Evolutionary conservation across 2,888 invertebrate genomes (phyloP).

Genomic region (Drosophila seclusa): DNA sequence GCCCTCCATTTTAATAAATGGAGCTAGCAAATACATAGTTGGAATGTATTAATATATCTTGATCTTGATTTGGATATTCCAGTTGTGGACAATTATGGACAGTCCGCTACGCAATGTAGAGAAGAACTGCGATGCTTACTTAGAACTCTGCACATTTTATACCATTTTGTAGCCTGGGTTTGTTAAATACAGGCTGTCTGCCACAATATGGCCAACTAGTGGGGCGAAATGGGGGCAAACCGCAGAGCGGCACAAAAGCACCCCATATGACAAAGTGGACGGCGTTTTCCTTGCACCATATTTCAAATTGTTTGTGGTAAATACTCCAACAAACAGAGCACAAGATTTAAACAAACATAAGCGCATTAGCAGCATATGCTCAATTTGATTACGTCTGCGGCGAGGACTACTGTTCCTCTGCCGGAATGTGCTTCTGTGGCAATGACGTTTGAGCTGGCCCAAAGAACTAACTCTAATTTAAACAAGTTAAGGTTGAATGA

Average conservation of each 20-base stretch:
- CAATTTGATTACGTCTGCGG: slow-evolving; percentile 52
- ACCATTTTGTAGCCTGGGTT: slow-evolving; percentile 27
- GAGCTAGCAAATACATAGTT: slow-evolving; percentile 34
- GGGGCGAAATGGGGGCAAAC: slow-evolving; percentile 14
- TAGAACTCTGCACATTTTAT: slow-evolving; percentile 49
- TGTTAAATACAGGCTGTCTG: slow-evolving; percentile 56
- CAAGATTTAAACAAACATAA: slow-evolving; percentile 66
- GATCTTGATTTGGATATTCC: neutral
- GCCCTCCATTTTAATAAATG: slow-evolving; percentile 38
- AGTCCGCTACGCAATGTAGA: slow-evolving; percentile 39
- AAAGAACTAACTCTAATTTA: neutral
- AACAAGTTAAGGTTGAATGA: slow-evolving; percentile 8
- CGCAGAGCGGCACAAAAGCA: slow-evolving; percentile 36
- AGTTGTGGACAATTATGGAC: slow-evolving; percentile 20
- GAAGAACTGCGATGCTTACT: slow-evolving; percentile 44
- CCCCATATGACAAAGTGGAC: slow-evolving; percentile 57
- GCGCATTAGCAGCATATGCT: slow-evolving; percentile 68
- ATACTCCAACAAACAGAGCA: slow-evolving; percentile 69
- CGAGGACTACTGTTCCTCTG: slow-evolving; percentile 15
- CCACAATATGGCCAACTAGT: slow-evolving; percentile 16
- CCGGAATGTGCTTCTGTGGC: slow-evolving; percentile 7
- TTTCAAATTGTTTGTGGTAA: slow-evolving; percentile 77
- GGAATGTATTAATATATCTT: slow-evolving; percentile 1
- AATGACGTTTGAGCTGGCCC: neutral
- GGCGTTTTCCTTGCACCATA: slow-evolving; percentile 68